phyloP scores from a whole-genome alignment of 2,113 vertebrate genomes.

The Nesoenas mayeri region DNA sequence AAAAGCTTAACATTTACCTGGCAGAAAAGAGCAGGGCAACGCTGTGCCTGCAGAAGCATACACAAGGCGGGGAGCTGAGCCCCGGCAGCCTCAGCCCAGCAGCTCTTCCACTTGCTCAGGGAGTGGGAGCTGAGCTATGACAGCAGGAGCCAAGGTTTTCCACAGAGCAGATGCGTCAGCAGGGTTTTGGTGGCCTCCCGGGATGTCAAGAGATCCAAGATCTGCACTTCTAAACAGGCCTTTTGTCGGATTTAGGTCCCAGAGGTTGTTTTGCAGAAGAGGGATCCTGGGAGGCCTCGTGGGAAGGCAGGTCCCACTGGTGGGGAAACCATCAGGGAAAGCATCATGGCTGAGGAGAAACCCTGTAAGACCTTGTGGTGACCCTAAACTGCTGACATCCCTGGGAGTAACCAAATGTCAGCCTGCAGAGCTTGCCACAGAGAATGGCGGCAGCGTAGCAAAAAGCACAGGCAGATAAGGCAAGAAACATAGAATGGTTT shows the following conservation, averaged over 20 bases:
- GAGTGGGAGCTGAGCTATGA: not conserved
- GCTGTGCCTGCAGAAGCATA: not conserved
- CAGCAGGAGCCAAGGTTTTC: not conserved
- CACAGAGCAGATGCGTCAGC: not conserved
- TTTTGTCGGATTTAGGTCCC: not conserved
- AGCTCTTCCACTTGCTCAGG: not conserved
- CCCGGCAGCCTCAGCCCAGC: not conserved
- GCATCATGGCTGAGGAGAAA: not conserved
- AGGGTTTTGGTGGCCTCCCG: not conserved
- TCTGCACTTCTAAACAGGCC: not conserved
- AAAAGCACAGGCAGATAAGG: not conserved
- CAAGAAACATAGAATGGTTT: not conserved
- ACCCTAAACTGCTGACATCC: not conserved
- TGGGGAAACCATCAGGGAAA: rapidly evolving
- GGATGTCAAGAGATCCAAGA: not conserved
- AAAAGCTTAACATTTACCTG: not conserved
- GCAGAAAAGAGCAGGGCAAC: not conserved
- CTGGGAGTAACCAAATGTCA: rapidly evolving
- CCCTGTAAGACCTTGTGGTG: not conserved
- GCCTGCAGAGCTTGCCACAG: rapidly evolving
- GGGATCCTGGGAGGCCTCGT: rapidly evolving
- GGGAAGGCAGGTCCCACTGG: not conserved
- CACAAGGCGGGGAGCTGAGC: not conserved
- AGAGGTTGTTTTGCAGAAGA: not conserved
- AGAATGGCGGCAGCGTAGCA: not conserved